Evolutionary conservation across 1,140 invertebrate genomes (phyloP).

Genomic region (Wiebesia pumilae): DNA sequence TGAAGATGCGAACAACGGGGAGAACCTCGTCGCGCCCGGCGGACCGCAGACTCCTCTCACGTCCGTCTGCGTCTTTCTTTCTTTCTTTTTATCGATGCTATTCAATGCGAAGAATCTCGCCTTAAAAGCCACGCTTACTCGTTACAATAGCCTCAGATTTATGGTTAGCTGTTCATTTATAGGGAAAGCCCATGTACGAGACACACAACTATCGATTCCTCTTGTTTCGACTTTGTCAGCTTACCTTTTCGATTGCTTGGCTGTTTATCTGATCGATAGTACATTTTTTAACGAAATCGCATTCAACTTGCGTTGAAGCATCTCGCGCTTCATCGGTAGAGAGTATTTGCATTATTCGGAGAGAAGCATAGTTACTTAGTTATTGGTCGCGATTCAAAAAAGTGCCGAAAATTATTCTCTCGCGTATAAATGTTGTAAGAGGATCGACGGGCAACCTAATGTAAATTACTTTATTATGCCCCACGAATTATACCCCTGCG

Average conservation of each 20-base stretch:
- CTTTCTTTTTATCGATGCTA: conserved; percentile 27
- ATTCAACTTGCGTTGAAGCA: too few relatives aligned
- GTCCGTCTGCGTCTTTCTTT: neutral
- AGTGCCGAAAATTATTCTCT: too few relatives aligned
- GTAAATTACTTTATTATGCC: too few relatives aligned
- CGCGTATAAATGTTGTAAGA: too few relatives aligned
- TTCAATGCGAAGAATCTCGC: conserved; percentile 20
- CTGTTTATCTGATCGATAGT: neutral
- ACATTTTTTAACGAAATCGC: neutral
- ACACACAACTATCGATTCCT: neutral
- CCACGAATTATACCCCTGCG: too few relatives aligned
- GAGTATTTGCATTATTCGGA: too few relatives aligned
- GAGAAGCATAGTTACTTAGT: too few relatives aligned
- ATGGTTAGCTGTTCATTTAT: neutral
- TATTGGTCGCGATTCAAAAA: too few relatives aligned
- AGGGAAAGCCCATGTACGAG: neutral
- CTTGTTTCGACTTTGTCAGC: neutral
- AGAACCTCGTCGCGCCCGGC: conserved; percentile 10
- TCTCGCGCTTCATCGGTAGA: too few relatives aligned
- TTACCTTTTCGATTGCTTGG: neutral
- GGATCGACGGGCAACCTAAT: too few relatives aligned
- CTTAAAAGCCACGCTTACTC: conserved; percentile 22
- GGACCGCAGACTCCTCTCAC: neutral
- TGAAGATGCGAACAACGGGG: conserved; percentile 33
- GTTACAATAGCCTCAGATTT: conserved; percentile 29